A percentile compares a stretch with the other conserved stretches of the same genome.
Conservation (phyloP, 2,797 vertebrate species). For the Tapirus indicus region DNA sequence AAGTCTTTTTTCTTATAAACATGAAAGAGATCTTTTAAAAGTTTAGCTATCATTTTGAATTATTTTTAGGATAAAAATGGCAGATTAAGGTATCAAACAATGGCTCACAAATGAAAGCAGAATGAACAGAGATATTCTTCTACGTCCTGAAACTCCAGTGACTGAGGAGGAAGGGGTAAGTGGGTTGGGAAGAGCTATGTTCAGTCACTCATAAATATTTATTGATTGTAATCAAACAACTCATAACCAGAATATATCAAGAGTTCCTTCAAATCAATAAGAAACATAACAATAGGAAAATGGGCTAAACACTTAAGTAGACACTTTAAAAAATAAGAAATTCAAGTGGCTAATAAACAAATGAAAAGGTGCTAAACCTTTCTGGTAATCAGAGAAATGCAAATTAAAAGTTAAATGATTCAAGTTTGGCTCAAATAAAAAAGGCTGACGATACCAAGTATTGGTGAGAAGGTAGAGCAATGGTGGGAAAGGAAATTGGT, state of each 20-base stretch:
- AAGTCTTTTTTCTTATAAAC: neutral
- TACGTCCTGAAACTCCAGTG: neutral
- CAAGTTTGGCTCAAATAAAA: neutral
- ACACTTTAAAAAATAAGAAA: conserved; percentile 27
- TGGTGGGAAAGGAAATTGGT: neutral
- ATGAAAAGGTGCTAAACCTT: neutral
- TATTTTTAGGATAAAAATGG: conserved; percentile 48
- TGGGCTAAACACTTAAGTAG: neutral
- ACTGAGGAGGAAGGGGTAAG: neutral
- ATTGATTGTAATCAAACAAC: neutral
- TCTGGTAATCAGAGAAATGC: neutral
- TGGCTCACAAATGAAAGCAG: neutral
- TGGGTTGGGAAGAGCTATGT: neutral
- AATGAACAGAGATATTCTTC: neutral
- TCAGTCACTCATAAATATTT: conserved; percentile 36
- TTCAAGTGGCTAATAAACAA: neutral
- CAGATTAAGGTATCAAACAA: conserved; percentile 16
- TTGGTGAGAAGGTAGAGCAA: neutral
- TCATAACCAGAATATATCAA: neutral
- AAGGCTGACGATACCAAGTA: conserved; percentile 20
- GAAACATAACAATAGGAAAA: neutral
- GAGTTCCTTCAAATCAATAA: neutral
- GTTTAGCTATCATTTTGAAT: conserved; percentile 7
- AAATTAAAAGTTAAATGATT: conserved; percentile 42
- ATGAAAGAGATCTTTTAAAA: neutral